Percentiles rank a stretch among this genome's conserved stretches.
These are phyloP conservation scores for Helarctos malayanus DNA, from an alignment of 2,797 vertebrate genomes.

Conservation along the genomic window DNA sequence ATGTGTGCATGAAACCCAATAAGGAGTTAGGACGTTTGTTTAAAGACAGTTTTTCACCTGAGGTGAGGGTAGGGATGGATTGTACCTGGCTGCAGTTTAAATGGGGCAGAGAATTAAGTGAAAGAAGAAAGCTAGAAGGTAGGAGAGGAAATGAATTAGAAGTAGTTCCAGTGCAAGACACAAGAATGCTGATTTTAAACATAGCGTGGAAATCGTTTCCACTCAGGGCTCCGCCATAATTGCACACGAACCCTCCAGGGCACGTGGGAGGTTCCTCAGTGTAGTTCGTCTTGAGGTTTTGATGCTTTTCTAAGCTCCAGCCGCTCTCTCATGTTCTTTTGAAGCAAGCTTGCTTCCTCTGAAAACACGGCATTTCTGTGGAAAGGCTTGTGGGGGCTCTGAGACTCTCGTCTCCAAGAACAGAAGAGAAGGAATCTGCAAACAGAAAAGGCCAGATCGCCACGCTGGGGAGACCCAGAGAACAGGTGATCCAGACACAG, in stretches of 20 bases:
- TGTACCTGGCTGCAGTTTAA: not conserved
- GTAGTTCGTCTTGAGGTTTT: not conserved
- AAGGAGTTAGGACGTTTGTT: not conserved
- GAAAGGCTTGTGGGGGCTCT: not conserved
- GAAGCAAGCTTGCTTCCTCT: slow-evolving; percentile 14
- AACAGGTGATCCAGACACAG: not conserved
- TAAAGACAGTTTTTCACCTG: not conserved
- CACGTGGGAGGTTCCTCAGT: not conserved
- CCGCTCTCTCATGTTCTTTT: not conserved
- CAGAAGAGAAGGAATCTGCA: slow-evolving; percentile 25
- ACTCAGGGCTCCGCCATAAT: not conserved
- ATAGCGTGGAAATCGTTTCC: slow-evolving; percentile 1
- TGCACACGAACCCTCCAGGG: not conserved
- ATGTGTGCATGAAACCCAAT: not conserved
- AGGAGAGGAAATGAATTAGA: slow-evolving; percentile 53
- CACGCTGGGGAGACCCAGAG: not conserved
- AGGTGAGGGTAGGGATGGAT: not conserved
- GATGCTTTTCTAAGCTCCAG: not conserved
- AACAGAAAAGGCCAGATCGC: not conserved
- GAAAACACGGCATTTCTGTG: slow-evolving; percentile 22
- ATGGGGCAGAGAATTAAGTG: slow-evolving; percentile 1
- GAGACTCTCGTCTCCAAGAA: not conserved
- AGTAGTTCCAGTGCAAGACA: slow-evolving; percentile 27
- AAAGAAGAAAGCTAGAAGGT: slow-evolving; percentile 40
- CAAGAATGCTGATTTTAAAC: slow-evolving; percentile 9